Conservation (phyloP, 2,888 invertebrate genomes). For the Orchestes rusci region DNA sequence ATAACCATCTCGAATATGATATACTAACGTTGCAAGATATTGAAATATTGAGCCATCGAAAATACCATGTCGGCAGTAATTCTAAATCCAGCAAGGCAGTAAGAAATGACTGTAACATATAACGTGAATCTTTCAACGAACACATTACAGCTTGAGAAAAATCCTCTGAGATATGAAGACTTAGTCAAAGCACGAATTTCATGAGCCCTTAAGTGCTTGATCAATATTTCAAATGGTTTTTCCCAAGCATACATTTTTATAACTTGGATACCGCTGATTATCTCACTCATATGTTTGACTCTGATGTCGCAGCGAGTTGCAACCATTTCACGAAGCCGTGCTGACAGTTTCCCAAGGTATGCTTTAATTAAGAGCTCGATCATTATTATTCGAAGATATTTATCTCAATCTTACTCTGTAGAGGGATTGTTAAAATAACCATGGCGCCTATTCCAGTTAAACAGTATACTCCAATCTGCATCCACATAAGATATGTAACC, state of each 20-base stretch:
- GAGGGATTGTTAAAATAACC: slow-evolving; percentile 44
- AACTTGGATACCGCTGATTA: slow-evolving; percentile 63
- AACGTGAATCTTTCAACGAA: slow-evolving; percentile 79
- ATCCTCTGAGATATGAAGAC: slow-evolving; percentile 59
- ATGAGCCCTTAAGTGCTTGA: slow-evolving; percentile 54
- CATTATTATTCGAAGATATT: too few species aligned
- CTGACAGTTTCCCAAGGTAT: slow-evolving; percentile 38
- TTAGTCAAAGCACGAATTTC: slow-evolving; percentile 55
- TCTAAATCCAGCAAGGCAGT: slow-evolving; percentile 58
- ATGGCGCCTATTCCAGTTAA: slow-evolving; percentile 56
- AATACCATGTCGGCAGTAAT: slow-evolving; percentile 44
- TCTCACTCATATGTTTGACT: slow-evolving; percentile 65
- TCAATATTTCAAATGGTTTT: slow-evolving; percentile 58
- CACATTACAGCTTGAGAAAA: slow-evolving; percentile 52
- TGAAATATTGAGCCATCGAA: slow-evolving; percentile 47
- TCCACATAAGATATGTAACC: slow-evolving; percentile 53
- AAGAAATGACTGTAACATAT: slow-evolving; percentile 70
- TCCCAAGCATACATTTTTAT: slow-evolving; percentile 79
- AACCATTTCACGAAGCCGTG: slow-evolving; percentile 43
- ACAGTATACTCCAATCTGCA: slow-evolving; percentile 47
- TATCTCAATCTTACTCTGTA: slow-evolving; percentile 45
- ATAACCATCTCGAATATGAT: too few species aligned
- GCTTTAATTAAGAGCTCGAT: slow-evolving; percentile 23
- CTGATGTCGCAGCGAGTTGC: slow-evolving; percentile 54
- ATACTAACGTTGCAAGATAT: slow-evolving; percentile 39